Evolutionary conservation across 2,797 vertebrate genomes (phyloP).

Genomic region (Danio jaintianensis): DNA sequence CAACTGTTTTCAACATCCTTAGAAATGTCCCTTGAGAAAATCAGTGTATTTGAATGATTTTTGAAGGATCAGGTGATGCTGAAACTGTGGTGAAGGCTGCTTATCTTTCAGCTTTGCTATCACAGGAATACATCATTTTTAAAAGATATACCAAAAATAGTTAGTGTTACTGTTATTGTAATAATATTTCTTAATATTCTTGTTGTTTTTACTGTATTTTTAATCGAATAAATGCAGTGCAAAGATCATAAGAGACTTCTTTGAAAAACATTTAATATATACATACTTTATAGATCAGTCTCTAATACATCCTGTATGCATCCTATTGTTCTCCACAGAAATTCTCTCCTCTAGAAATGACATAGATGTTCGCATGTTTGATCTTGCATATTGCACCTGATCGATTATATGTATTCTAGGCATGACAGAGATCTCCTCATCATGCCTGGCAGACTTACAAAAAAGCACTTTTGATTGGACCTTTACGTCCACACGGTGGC

Average conservation of each 20-base stretch:
- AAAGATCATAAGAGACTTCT: neutral
- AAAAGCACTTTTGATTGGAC: slow-evolving; percentile 15
- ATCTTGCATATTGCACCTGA: slow-evolving; percentile 17
- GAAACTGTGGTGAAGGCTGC: neutral
- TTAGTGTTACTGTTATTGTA: neutral
- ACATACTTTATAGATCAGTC: neutral
- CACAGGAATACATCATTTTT: neutral
- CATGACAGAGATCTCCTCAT: slow-evolving; percentile 10
- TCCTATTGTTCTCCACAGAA: slow-evolving; percentile 3
- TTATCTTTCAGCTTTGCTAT: neutral
- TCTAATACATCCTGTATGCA: slow-evolving; percentile 1
- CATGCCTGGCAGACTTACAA: slow-evolving; percentile 27
- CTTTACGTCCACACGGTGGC: slow-evolving; percentile 50
- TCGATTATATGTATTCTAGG: slow-evolving; percentile 23
- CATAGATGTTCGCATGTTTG: slow-evolving; percentile 13
- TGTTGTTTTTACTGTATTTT: neutral
- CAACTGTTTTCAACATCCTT: neutral
- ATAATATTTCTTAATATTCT: neutral
- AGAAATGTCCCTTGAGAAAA: neutral
- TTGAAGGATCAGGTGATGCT: neutral
- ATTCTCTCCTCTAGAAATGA: neutral
- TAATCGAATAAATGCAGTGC: neutral
- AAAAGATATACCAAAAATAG: neutral
- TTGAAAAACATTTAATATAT: neutral
- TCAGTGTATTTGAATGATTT: neutral